phyloP scores from a whole-genome alignment of 53 echinoderm and acorn worm genomes.

The Actinopyga echinites region DNA sequence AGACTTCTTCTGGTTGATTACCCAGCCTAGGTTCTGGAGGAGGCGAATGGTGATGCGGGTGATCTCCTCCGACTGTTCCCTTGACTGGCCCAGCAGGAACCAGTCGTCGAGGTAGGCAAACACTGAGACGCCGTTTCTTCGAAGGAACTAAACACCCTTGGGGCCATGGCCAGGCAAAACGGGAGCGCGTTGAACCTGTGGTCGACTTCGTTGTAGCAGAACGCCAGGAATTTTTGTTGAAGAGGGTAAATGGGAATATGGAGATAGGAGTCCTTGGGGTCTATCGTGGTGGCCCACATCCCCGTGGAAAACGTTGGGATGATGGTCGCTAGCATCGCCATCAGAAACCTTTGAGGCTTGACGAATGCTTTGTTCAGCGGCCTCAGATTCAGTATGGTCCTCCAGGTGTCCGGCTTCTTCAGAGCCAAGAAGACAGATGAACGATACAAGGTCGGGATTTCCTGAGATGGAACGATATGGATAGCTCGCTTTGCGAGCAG shows the following conservation, averaged over 20 bases:
- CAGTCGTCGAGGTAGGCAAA: conserved; percentile 41
- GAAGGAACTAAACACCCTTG: not conserved
- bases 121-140: not conserved
- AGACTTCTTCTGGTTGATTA: conserved; percentile 16
- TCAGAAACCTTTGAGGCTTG: conserved; percentile 8
- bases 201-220: no score
- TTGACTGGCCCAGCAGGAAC: not conserved
- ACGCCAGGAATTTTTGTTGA: no score
- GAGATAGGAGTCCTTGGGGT: not conserved
- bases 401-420: no score
- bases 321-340: conserved; percentile 30
- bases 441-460: not conserved
- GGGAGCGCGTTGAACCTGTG: no score
- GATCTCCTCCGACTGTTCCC: not conserved
- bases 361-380: not conserved
- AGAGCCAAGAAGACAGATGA: not conserved
- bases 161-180: no score
- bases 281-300: no score
- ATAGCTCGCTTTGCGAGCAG: conserved; percentile 22
- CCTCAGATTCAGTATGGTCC: no score
- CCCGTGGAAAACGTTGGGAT: not conserved
- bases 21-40: not conserved
- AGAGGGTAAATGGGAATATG: not conserved
- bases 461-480: not conserved
- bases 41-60: not conserved